Evolutionary conservation across 2,888 invertebrate species (phyloP).

Genomic region (Drosophila incognita): DNA sequence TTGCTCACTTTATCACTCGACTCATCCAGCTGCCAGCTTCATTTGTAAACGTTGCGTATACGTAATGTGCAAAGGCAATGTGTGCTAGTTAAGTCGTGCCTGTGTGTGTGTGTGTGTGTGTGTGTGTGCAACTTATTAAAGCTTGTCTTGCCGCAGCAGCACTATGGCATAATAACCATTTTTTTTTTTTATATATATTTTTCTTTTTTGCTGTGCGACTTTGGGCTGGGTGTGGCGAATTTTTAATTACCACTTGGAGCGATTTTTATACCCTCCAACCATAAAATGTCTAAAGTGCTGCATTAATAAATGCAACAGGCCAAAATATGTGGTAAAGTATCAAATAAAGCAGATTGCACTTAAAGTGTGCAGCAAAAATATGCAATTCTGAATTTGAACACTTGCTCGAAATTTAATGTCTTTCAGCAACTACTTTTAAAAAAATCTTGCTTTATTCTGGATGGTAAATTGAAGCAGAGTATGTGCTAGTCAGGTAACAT

Average conservation of each 20-base stretch:
- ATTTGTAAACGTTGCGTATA: constrained; percentile 72
- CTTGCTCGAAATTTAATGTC: background rate
- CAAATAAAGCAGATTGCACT: background rate
- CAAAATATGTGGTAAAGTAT: background rate
- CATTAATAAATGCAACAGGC: constrained; percentile 14
- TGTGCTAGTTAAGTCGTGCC: constrained; percentile 44
- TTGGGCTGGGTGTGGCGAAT: constrained; percentile 52
- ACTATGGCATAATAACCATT: constrained; percentile 55
- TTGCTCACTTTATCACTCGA: constrained; percentile 47
- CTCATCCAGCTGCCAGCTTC: constrained; percentile 57
- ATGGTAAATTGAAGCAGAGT: background rate
- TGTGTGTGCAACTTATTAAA: constrained; percentile 54
- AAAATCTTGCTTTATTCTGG: background rate
- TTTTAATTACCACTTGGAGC: constrained; percentile 59
- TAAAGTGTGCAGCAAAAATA: background rate
- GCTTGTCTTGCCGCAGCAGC: constrained; percentile 57
- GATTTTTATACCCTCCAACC: constrained; percentile 40
- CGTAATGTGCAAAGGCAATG: constrained; percentile 55
- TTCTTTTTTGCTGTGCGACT: constrained; percentile 27
- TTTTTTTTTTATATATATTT: constrained; percentile 23
- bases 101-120: constrained; percentile 25
- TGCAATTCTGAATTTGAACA: background rate
- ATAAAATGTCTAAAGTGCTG: background rate
- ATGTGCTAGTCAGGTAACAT: background rate
- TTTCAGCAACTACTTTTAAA: background rate